These are phyloP conservation scores for Phylloscopus whistleri DNA, from an alignment of 2,113 vertebrate species.

Conservation along the genomic window DNA sequence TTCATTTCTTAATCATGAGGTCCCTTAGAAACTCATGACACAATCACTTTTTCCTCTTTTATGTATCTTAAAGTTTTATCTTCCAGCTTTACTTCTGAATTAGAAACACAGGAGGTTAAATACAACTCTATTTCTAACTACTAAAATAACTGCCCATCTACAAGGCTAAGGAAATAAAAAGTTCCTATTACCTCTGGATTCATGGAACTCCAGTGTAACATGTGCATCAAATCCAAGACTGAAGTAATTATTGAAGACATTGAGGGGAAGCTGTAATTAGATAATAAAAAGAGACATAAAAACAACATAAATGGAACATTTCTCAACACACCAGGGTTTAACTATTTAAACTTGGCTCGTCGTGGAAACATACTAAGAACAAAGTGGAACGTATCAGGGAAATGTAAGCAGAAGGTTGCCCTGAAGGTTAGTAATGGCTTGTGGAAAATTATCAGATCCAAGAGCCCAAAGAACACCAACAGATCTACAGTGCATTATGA, in stretches of 20 bases:
- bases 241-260: conserved; percentile 86
- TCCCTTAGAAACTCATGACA: neutral
- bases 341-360: neutral
- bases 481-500: neutral
- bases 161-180: neutral
- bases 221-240: conserved; percentile 85
- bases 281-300: neutral
- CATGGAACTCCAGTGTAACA: conserved; percentile 83
- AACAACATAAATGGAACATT: neutral
- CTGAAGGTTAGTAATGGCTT: neutral
- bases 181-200: conserved; percentile 77
- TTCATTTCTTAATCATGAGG: neutral
- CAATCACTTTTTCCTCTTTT: neutral
- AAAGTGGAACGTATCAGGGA: neutral
- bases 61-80: neutral
- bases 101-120: neutral
- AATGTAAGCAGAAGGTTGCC: neutral
- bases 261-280: conserved; percentile 79
- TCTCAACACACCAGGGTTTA: neutral
- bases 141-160: neutral
- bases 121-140: neutral
- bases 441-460: neutral
- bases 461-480: neutral
- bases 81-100: neutral
- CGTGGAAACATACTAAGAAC: neutral